phyloP scores from a whole-genome alignment of 2,113 vertebrate species.

The Regulus satrapa region DNA sequence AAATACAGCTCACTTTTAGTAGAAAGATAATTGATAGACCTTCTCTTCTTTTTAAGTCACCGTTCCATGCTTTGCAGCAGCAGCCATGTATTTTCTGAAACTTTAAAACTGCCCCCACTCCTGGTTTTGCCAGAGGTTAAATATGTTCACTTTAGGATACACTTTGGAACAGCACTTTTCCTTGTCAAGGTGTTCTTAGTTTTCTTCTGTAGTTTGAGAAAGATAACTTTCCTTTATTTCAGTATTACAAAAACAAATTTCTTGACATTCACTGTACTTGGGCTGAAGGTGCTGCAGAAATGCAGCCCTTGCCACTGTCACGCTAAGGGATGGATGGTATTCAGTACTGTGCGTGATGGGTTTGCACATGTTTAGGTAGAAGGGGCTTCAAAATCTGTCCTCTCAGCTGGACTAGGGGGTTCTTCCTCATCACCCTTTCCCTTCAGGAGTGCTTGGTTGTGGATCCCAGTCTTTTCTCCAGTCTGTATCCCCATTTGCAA shows the following conservation, averaged over 20 bases:
- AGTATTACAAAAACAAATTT: background rate
- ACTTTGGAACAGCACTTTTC: background rate
- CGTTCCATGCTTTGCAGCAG: background rate
- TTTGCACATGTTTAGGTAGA: background rate
- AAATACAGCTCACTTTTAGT: background rate
- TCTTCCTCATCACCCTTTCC: background rate
- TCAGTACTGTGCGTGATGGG: background rate
- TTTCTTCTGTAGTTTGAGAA: background rate
- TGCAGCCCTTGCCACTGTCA: background rate
- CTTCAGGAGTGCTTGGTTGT: background rate
- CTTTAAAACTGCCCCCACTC: background rate
- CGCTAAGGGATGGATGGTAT: background rate
- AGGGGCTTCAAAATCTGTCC: rapidly evolving
- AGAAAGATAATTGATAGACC: background rate
- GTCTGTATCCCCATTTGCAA: background rate
- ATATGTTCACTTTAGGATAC: background rate
- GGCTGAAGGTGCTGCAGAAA: background rate
- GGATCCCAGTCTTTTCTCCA: background rate
- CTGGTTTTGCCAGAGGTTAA: background rate
- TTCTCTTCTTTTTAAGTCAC: background rate
- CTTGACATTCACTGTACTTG: background rate
- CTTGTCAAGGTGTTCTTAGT: background rate
- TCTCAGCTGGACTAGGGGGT: background rate
- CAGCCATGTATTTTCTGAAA: background rate
- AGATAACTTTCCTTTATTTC: background rate